Evolutionary conservation across 2,888 invertebrate species (phyloP).

Genomic region (Drosophila fulvimacula): DNA sequence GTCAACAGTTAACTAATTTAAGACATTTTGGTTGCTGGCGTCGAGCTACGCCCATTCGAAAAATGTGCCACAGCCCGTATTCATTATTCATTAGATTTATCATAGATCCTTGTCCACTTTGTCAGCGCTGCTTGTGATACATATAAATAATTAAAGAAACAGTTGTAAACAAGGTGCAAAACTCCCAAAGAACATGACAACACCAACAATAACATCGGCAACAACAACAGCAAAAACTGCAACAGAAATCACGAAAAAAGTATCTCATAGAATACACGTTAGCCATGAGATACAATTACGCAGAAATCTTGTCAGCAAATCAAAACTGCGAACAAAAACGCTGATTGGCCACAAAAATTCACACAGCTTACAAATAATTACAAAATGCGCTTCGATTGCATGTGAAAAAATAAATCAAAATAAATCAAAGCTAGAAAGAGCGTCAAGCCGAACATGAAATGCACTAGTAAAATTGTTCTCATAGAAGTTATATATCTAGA

Average conservation of each 20-base stretch:
- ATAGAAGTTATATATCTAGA: too few species aligned
- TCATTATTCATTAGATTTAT: slow-evolving; percentile 62
- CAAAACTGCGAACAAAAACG: slow-evolving; percentile 80
- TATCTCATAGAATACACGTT: slow-evolving; percentile 80
- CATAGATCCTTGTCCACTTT: slow-evolving; percentile 76
- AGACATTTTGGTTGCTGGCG: slow-evolving; percentile 6
- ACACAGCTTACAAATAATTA: slow-evolving; percentile 77
- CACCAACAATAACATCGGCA: slow-evolving; percentile 33
- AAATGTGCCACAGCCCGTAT: slow-evolving; percentile 39
- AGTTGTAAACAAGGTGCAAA: slow-evolving; percentile 72
- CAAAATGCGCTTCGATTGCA: slow-evolving; percentile 56
- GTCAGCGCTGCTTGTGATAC: slow-evolving; percentile 67
- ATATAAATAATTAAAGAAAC: slow-evolving; percentile 76
- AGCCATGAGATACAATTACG: slow-evolving; percentile 79
- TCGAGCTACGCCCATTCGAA: slow-evolving; percentile 38
- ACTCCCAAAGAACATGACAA: slow-evolving; percentile 63
- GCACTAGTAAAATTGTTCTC: background rate
- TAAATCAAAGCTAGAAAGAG: slow-evolving; percentile 10
- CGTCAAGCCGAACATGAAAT: background rate
- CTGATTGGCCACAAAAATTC: slow-evolving; percentile 80
- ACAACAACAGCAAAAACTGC: slow-evolving; percentile 32
- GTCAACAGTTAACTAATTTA: background rate
- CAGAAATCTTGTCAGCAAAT: slow-evolving; percentile 74
- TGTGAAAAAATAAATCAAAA: slow-evolving; percentile 40
- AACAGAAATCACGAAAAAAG: slow-evolving; percentile 32